These are phyloP conservation scores for Pocillopora grandis DNA, from an alignment of 92 coral and sea anemone genomes.

Conservation along the genomic window DNA sequence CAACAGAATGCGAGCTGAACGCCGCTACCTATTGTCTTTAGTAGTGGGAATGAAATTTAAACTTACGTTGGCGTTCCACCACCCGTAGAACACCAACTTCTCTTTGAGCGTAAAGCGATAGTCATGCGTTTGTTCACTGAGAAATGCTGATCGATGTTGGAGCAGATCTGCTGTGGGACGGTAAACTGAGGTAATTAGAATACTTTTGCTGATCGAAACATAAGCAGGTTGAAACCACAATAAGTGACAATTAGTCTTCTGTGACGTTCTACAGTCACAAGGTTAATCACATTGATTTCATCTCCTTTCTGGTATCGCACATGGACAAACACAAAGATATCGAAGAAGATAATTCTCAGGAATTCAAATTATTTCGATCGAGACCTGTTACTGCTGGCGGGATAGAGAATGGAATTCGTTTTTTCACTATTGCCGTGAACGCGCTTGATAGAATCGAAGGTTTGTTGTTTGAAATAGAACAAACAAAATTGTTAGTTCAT, in stretches of 20 bases:
- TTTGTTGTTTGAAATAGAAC: constrained; percentile 22
- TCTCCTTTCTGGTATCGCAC: neutral
- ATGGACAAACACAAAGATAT: constrained; percentile 23
- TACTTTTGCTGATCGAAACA: neutral
- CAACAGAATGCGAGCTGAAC: too few relatives aligned
- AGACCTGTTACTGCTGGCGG: constrained; percentile 45
- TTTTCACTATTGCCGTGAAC: constrained; percentile 39
- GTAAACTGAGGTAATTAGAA: neutral
- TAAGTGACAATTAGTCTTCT: constrained; percentile 4
- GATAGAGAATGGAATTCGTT: constrained; percentile 35
- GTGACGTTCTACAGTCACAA: constrained; percentile 10
- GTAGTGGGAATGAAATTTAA: too few relatives aligned
- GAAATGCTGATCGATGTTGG: too few relatives aligned
- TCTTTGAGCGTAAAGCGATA: too few relatives aligned
- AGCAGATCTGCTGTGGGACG: neutral
- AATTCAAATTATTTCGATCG: constrained; percentile 14
- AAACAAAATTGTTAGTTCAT: constrained; percentile 28
- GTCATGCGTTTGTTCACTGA: too few relatives aligned
- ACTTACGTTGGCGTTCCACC: too few relatives aligned
- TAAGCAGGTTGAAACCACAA: neutral
- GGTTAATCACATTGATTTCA: neutral
- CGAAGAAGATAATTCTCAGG: constrained; percentile 13
- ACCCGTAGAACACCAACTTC: too few relatives aligned
- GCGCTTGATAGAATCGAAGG: constrained; percentile 39
- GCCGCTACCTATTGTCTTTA: too few relatives aligned